These are phyloP conservation scores for Serripes groenlandicus DNA, from an alignment of 2,888 invertebrate species.

Conservation along the genomic window DNA sequence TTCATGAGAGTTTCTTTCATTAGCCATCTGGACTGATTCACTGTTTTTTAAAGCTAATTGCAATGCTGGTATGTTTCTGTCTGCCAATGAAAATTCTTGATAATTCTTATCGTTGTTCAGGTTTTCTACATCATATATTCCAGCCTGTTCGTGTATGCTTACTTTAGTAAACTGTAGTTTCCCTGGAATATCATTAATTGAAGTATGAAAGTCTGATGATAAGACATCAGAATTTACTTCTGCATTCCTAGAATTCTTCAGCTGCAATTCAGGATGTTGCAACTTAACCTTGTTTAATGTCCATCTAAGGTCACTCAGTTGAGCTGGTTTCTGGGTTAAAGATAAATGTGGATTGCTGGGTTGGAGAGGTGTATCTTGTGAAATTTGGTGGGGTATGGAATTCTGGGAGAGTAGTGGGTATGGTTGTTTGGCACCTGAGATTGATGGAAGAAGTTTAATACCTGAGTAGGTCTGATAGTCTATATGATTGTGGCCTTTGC, in stretches of 20 bases:
- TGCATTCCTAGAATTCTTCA: conserved; percentile 26
- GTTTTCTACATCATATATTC: neutral
- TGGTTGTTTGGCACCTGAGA: conserved; percentile 32
- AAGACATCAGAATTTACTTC: conserved; percentile 5
- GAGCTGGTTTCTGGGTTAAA: neutral
- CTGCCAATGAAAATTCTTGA: conserved; percentile 19
- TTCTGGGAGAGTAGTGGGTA: neutral
- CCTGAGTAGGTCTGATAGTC: conserved; percentile 25
- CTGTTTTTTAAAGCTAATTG: conserved; percentile 56
- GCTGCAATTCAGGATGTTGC: neutral
- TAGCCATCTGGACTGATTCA: conserved; percentile 87
- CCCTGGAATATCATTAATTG: neutral
- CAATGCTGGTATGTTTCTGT: conserved; percentile 24
- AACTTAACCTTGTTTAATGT: neutral
- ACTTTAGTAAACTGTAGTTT: conserved; percentile 11
- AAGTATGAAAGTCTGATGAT: conserved; percentile 1
- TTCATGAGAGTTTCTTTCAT: conserved; percentile 87
- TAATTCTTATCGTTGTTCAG: conserved; percentile 1
- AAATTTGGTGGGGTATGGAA: neutral
- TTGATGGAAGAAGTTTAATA: conserved; percentile 14
- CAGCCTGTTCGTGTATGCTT: conserved; percentile 1
- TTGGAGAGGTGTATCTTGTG: neutral
- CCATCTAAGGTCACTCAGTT: conserved; percentile 11
- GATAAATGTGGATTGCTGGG: neutral
- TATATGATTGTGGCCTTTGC: conserved; percentile 10